Conservation (phyloP, 2,888 invertebrate genomes). For the Phortica magna region DNA sequence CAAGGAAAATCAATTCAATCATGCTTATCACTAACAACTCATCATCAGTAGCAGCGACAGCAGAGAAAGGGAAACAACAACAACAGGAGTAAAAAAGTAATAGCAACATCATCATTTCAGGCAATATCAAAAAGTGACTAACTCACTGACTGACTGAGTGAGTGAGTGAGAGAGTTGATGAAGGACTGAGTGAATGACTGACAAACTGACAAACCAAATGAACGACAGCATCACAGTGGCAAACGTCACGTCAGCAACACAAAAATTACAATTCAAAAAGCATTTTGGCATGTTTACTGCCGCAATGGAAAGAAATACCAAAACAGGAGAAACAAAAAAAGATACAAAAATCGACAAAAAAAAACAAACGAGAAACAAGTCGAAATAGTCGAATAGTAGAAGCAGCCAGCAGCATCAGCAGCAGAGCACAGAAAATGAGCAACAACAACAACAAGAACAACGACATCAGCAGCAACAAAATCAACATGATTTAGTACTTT, state of each 20-base stretch:
- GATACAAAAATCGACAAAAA: neutral
- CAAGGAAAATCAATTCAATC: conserved; percentile 55
- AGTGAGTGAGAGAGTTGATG: neutral
- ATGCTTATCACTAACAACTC: conserved; percentile 47
- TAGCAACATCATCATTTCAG: neutral
- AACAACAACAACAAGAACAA: conserved; percentile 20
- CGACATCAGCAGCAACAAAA: conserved; percentile 12
- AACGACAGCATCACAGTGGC: conserved; percentile 12
- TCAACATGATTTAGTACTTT: conserved; percentile 36
- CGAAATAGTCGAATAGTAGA: neutral
- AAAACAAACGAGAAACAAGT: too few relatives aligned
- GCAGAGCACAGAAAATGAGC: conserved; percentile 16
- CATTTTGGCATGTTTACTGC: conserved; percentile 70
- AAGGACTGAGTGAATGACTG: neutral
- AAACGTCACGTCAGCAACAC: conserved; percentile 37
- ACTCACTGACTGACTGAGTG: neutral
- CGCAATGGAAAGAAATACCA: conserved; percentile 38
- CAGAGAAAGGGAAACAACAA: conserved; percentile 29
- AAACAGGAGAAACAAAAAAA: neutral
- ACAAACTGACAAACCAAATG: neutral
- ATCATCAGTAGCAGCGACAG: conserved; percentile 38
- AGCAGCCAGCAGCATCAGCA: neutral
- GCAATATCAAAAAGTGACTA: neutral
- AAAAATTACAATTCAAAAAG: conserved; percentile 70
- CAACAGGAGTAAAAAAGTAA: conserved; percentile 33